Base-by-base conservation (phyloP, 2,113 vertebrate species). In the Sardina pilchardus region DNA sequence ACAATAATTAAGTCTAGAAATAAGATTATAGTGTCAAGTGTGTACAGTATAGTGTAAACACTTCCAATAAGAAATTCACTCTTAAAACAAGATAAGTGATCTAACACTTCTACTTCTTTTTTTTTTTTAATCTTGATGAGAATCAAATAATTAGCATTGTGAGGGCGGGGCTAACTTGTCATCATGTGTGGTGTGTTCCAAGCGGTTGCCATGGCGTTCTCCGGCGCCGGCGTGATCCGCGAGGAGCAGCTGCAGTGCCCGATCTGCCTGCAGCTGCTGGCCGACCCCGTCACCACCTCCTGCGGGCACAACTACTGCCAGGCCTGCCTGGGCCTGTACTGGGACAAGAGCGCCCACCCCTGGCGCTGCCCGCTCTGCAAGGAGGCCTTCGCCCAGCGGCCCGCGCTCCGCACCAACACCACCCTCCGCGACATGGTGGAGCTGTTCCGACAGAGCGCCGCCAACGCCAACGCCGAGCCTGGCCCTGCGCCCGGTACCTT, bases 221-320 rank as follows among this genome's bases (percentile, higher is more conserved):
- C n/a, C 9, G 63, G 63, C 12, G 63, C 63, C 1, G 26, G 26
- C 26, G 19, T 91, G 6, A 30, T 82, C 88, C 47, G 87, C 90
- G 63, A 71, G 48, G 91, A 93, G 2, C 93, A 92, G 87, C 90
- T 94, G 86, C 91, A 85, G 82, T 94, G 93, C 88, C 26, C 85
- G 47, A 42, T 94, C 88, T 94, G 93, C 26, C 86, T 89, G 30
- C 89, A 91, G 0, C 89, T 93, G 82, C 89, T 94, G 82, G 91
- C 81, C 3, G 82, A 94, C 88, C 93, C 93, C 0, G 91, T 94
- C 83, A 94, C 93, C 42, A 93, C 89, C 12, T 91, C 93, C 8
- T 94, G 93, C 0, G 93, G 93, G 7, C 93, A 94, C 89, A 94
- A 93, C 92, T 94, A 93, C 90, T 94, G 93, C 90, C 90, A 86